Percentiles rank a stretch among this genome's conserved stretches.
phyloP scores from a whole-genome alignment of 2,113 vertebrate species.

The Oophaga pumilio region DNA sequence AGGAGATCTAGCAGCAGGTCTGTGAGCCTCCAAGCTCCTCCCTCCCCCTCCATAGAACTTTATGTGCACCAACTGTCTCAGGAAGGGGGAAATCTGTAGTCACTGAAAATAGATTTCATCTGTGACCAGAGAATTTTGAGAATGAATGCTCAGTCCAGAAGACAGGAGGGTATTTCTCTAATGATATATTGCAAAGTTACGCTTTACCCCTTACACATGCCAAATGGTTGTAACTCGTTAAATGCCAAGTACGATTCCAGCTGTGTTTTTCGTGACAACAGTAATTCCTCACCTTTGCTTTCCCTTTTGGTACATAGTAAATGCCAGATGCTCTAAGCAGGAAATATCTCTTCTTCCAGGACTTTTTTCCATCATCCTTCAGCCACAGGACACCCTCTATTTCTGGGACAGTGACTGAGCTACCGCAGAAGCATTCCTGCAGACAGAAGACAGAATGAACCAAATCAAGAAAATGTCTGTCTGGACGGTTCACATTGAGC shows the following conservation, averaged over 20 bases:
- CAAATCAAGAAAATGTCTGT: neutral
- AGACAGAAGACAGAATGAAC: slow-evolving; percentile 34
- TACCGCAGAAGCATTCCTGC: slow-evolving; percentile 96
- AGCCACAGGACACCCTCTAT: slow-evolving; percentile 97
- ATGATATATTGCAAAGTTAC: no score
- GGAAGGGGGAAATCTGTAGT: no score
- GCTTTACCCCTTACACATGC: no score
- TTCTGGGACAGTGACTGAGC: slow-evolving; percentile 94
- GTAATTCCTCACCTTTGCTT: slow-evolving; percentile 83
- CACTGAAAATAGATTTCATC: no score
- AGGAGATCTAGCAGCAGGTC: no score
- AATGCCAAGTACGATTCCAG: neutral
- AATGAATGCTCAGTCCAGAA: no score
- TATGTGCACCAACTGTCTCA: no score
- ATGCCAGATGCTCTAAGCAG: slow-evolving; percentile 94
- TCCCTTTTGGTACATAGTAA: slow-evolving; percentile 97
- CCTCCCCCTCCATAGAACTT: no score
- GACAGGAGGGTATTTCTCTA: no score
- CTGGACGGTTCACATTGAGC: neutral
- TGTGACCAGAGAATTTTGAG: no score
- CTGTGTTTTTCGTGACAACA: neutral
- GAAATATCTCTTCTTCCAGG: slow-evolving; percentile 98
- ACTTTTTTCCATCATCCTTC: slow-evolving; percentile 97
- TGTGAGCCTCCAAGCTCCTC: no score
- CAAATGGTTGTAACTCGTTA: no score